Evolutionary conservation across 1,140 invertebrate species (phyloP), one percentile per base, ranked within the genome.

Genomic region (Euura saliciscinereae): DNA sequence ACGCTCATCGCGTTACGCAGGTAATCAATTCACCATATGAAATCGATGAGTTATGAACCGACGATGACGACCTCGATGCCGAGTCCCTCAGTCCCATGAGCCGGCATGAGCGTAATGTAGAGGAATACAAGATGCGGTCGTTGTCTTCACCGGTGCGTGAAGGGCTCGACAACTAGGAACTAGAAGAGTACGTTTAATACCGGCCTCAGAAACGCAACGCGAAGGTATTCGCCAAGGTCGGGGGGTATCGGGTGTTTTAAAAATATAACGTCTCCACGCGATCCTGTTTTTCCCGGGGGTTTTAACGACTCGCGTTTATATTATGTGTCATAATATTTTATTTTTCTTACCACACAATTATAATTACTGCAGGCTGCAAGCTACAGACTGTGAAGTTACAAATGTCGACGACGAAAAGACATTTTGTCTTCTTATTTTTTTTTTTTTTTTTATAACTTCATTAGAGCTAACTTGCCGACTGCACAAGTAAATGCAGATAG

Each of bases 301-400:
- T 59, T 59, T 59, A 59, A 59, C 51, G 51, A 59, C 6, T n/a
- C 51, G 51, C 51, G 51, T 59, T 59, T 59, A 59, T 59, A 59
- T 59, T 59, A 59, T 59, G 51, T 59, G 51, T 59, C 51, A 59
- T 59, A 59, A 59, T 59, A 59, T 59, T 59, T 59, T 59, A 28
- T 28, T 28, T 28, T 28, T 28, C 28, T 28, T 28, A 28, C 28
- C 1, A 11, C 13, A 0, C 3, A 6, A 59, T 59, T 59, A n/a
- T 59, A 59, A 59, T 59, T 59, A 59, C 10, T 28, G 28, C 28
- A 28, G 28, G 28, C 28, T 28, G 28, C 28, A 28, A 28, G 28
- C 28, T 28, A 28, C 28, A 28, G 28, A 28, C 28, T 28, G 28
- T 28, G 28, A 28, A 28, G 28, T 28, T 28, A 28, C 28, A 28